Base-by-base conservation (phyloP, 2,888 invertebrate genomes). In the Minunthozetes semirufus region DNA sequence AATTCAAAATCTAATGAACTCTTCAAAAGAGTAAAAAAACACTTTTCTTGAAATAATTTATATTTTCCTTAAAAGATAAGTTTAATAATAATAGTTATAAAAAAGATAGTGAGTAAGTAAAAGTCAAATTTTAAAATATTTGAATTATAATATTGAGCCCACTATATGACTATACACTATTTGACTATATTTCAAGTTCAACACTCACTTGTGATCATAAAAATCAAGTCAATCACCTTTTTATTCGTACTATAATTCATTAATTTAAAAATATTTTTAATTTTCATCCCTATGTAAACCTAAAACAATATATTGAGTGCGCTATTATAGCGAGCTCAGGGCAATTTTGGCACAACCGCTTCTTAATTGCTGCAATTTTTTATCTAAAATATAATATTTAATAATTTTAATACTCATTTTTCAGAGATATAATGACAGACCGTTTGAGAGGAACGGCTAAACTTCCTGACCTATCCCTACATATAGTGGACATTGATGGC, bases 401-500 rank as follows among this genome's bases (percentile, higher is more conserved):
- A 27, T 59, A 13, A 8, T 22, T 22, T 56, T 56, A 22, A 25
- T n/a, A 63, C 42, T 38, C 17, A 63, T 22, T 56, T 76, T 33
- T 56, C 77, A 79, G 79, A 17, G 78, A 79, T 38, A 75, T 79
- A 46, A 66, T 78, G 5, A 78, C 77, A 46, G 80, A 80, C 46
- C 76, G 76, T n/a, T 74, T 75, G 17, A 75, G 79, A 46, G 79
- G 78, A 27, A 74, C 78, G 13, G 78, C 80, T 6, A 73, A 76
- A 11, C 77, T 79, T 4, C 80, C 80, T 0, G 76, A 78, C 19
- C 75, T 80, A 11, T 78, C 79, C 13, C 68, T 80, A 46, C 78
- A 79, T 56, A 78, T 80, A 17, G 76, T 80, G 27, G 80, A 80
- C 72, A 74, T 77, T 50, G 72, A 77, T 15, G 80, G 80, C 27